A percentile compares a stretch with the other conserved stretches of the same genome.
These are phyloP conservation scores for Neria commutata DNA, from an alignment of 2,888 invertebrate species.

Conservation along the genomic window DNA sequence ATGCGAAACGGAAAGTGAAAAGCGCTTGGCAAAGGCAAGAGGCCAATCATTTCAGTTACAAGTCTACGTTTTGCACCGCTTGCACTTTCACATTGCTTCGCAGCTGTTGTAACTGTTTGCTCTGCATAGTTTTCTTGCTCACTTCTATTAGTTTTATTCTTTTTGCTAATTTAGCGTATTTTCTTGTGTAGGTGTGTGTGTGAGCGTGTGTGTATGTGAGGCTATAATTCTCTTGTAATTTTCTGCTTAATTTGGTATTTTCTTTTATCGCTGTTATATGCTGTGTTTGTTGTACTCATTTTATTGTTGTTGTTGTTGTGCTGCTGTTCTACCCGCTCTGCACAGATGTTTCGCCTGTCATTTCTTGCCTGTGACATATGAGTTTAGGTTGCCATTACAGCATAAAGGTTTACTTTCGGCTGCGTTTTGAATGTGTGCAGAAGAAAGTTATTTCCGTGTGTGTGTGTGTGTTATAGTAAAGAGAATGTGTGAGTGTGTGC, in stretches of 20 bases:
- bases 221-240: slow-evolving; percentile 3
- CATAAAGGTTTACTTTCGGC: neutral
- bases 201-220: too few relatives aligned
- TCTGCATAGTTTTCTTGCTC: neutral
- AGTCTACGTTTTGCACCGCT: too few relatives aligned
- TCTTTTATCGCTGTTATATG: slow-evolving; percentile 4
- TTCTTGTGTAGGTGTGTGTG: too few relatives aligned
- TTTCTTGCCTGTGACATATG: slow-evolving; percentile 13
- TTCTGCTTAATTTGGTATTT: neutral
- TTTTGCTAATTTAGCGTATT: neutral
- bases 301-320: slow-evolving; percentile 2
- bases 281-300: too few relatives aligned
- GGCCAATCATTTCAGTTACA: too few relatives aligned
- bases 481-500: slow-evolving; percentile 6
- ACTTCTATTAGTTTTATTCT: neutral
- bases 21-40: too few relatives aligned
- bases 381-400: neutral
- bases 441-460: neutral
- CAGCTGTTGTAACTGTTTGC: too few relatives aligned
- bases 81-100: too few relatives aligned
- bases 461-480: slow-evolving; percentile 2
- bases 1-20: too few relatives aligned
- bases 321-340: neutral
- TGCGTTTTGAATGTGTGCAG: neutral
- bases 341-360: slow-evolving; percentile 9